phyloP scores from a whole-genome alignment of 2,797 vertebrate species.

The Ambastaia sidthimunki region DNA sequence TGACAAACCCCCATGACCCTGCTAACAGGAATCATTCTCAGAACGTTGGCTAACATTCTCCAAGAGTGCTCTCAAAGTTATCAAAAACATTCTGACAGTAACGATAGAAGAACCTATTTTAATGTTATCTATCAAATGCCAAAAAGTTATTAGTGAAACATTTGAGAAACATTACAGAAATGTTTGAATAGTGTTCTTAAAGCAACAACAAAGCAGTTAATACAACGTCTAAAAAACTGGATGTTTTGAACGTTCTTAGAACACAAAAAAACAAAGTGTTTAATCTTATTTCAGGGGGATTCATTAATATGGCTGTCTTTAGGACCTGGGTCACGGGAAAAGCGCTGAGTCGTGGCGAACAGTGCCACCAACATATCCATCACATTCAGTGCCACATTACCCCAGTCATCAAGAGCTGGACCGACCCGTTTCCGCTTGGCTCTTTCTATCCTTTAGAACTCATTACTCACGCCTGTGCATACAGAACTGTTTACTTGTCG shows the following conservation, averaged over 20 bases:
- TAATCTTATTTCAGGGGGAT: constrained; percentile 59
- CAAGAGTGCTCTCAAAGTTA: too few species aligned
- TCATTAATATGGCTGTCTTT: constrained; percentile 64
- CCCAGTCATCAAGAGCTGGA: constrained; percentile 50
- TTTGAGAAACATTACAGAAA: too few species aligned
- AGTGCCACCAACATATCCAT: constrained; percentile 56
- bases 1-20: constrained; percentile 3
- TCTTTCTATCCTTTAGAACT: constrained; percentile 45
- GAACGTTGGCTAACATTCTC: too few species aligned
- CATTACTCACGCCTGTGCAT: constrained; percentile 61
- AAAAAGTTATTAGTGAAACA: too few species aligned
- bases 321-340: constrained; percentile 46
- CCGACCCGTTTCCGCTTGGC: constrained; percentile 54
- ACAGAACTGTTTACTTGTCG: constrained; percentile 51
- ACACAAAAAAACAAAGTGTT: constrained; percentile 11
- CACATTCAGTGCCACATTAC: constrained; percentile 57
- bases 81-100: too few species aligned
- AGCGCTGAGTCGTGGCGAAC: constrained; percentile 54
- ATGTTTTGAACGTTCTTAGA: too few species aligned
- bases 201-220: too few species aligned
- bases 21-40: too few species aligned
- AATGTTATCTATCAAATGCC: too few species aligned
- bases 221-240: too few species aligned
- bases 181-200: too few species aligned
- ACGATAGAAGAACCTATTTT: too few species aligned